A percentile compares a stretch with the other conserved stretches of the same genome.
phyloP scores from a whole-genome alignment of 23 tunicate genomes.

The Ascidia mentula region DNA sequence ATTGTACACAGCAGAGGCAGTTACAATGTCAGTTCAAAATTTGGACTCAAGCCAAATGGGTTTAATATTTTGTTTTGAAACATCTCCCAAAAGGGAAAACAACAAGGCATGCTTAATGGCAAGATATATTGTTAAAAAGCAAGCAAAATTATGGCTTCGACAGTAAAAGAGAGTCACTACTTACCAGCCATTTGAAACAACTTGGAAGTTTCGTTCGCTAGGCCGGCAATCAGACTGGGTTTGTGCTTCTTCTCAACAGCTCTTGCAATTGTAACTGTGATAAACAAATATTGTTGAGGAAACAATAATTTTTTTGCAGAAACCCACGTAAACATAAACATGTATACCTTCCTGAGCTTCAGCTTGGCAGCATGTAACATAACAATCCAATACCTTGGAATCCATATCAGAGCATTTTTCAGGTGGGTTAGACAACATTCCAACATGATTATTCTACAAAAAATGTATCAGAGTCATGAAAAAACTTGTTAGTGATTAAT shows the following conservation, averaged over 20 bases:
- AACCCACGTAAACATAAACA: too few species aligned
- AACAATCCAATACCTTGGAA: conserved; percentile 66
- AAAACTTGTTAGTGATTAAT: background rate
- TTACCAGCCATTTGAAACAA: conserved; percentile 85
- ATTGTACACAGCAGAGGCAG: too few species aligned
- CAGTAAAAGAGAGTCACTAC: too few species aligned
- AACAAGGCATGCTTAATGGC: too few species aligned
- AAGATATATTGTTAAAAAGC: too few species aligned
- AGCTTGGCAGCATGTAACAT: conserved; percentile 83
- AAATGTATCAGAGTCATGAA: background rate
- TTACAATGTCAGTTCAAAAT: too few species aligned
- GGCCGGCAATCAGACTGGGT: conserved; percentile 73
- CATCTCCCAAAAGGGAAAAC: too few species aligned
- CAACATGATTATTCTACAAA: conserved; percentile 60
- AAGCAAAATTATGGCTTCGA: too few species aligned
- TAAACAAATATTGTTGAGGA: background rate
- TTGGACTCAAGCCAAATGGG: too few species aligned
- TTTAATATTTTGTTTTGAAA: too few species aligned
- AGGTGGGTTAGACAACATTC: conserved; percentile 46
- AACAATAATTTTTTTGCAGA: background rate
- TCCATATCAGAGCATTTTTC: conserved; percentile 88
- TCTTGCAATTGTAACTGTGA: conserved; percentile 86
- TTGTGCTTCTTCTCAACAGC: conserved; percentile 95
- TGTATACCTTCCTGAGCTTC: conserved; percentile 98
- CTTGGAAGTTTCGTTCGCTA: conserved; percentile 83